Percentiles rank a stretch among this genome's conserved stretches.
These are phyloP conservation scores for Meandrusa payeni DNA, from an alignment of 2,888 invertebrate species.

Conservation along the genomic window DNA sequence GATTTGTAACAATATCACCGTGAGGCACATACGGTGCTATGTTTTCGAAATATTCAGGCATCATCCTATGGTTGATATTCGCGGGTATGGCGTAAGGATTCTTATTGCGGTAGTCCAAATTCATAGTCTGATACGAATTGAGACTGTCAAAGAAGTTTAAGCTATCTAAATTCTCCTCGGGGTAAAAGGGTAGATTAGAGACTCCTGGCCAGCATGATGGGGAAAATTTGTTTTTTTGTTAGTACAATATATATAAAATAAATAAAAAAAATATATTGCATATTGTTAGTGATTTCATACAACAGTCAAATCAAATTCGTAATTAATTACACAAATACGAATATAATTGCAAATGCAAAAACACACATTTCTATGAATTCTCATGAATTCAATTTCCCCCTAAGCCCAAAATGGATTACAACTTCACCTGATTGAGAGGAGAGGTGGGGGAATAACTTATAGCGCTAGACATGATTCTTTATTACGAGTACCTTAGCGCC, in stretches of 20 bases:
- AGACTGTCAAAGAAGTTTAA: conserved; percentile 71
- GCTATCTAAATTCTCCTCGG: conserved; percentile 67
- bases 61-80: conserved; percentile 62
- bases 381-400: no score
- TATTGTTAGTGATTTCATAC: conserved; percentile 27
- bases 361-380: no score
- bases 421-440: no score
- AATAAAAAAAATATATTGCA: conserved; percentile 29
- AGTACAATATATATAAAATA: conserved; percentile 29
- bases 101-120: conserved; percentile 62
- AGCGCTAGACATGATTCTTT: no score
- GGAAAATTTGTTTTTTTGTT: conserved; percentile 34
- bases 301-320: background rate
- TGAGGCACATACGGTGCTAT: conserved; percentile 67
- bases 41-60: conserved; percentile 60
- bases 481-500: no score
- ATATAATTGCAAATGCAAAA: no score
- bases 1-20: conserved; percentile 44
- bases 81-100: conserved; percentile 78
- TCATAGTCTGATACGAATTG: conserved; percentile 54
- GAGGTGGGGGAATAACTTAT: no score
- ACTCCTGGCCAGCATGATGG: conserved; percentile 67
- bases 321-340: conserved; percentile 4
- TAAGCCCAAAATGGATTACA: no score
- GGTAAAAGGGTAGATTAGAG: conserved; percentile 41